phyloP scores from a whole-genome alignment of 2,888 invertebrate genomes.

The Pammene fasciana region DNA sequence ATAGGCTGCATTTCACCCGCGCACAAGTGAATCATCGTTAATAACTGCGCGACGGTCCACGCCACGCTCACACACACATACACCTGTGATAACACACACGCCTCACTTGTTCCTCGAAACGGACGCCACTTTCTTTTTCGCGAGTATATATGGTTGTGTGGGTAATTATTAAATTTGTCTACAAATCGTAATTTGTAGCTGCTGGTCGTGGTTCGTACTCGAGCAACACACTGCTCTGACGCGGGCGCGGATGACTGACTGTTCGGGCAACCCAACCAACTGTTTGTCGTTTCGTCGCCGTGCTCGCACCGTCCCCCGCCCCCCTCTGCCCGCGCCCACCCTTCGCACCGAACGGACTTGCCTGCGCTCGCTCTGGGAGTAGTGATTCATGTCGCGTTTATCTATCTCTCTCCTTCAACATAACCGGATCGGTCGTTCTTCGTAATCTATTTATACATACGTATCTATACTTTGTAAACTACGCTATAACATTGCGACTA shows the following conservation, averaged over 20 bases:
- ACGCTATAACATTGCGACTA: slow-evolving; percentile 56
- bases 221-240: slow-evolving; percentile 62
- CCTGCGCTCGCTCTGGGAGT: slow-evolving; percentile 72
- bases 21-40: slow-evolving; percentile 83
- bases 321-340: slow-evolving; percentile 55
- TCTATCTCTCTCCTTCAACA: slow-evolving; percentile 83
- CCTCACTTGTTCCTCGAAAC: slow-evolving; percentile 58
- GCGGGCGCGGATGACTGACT: slow-evolving; percentile 78
- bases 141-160: slow-evolving; percentile 55
- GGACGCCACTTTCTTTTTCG: slow-evolving; percentile 58
- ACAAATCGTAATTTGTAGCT: slow-evolving; percentile 57
- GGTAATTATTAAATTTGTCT: slow-evolving; percentile 60
- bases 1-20: slow-evolving; percentile 82
- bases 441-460: slow-evolving; percentile 82
- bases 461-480: slow-evolving; percentile 77
- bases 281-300: slow-evolving; percentile 74
- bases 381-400: slow-evolving; percentile 84
- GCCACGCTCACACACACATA: slow-evolving; percentile 72
- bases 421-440: slow-evolving; percentile 83
- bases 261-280: slow-evolving; percentile 57
- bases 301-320: slow-evolving; percentile 63
- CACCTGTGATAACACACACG: slow-evolving; percentile 75
- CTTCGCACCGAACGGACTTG: slow-evolving; percentile 65
- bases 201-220: slow-evolving; percentile 55
- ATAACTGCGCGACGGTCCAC: slow-evolving; percentile 82